Percentiles rank a stretch among this genome's conserved stretches.
These are phyloP conservation scores for Clarias batrachus DNA, from an alignment of 2,113 vertebrate genomes.

Conservation along the genomic window DNA sequence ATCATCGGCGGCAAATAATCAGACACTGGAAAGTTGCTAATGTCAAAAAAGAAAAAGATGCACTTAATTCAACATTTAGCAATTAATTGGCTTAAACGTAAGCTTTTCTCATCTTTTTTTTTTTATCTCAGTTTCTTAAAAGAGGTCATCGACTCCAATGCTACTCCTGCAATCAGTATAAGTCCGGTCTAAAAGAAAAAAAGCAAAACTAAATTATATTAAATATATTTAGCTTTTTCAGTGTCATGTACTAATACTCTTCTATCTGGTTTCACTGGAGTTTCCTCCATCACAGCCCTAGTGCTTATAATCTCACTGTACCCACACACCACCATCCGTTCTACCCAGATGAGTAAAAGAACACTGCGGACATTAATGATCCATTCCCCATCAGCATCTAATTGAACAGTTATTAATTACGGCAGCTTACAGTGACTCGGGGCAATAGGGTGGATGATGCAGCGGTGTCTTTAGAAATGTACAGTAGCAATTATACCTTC, in stretches of 20 bases:
- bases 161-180: not conserved
- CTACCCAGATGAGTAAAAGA: not conserved
- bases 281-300: not conserved
- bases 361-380: slow-evolving; percentile 4
- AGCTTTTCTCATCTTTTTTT: not conserved
- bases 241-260: slow-evolving; percentile 28
- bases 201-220: no score
- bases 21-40: not conserved
- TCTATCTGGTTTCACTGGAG: not conserved
- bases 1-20: not conserved
- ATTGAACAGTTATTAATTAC: slow-evolving; percentile 21
- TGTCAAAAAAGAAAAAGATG: not conserved
- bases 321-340: not conserved
- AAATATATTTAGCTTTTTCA: not conserved
- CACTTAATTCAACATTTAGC: not conserved
- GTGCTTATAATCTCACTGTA: not conserved
- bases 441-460: not conserved
- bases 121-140: not conserved
- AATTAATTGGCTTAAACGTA: not conserved
- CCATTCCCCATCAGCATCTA: not conserved
- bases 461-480: not conserved
- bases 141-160: not conserved
- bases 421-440: not conserved
- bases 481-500: not conserved
- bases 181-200: not conserved